Conservation (phyloP, 2,797 vertebrate species). For the Anguilla anguilla region DNA sequence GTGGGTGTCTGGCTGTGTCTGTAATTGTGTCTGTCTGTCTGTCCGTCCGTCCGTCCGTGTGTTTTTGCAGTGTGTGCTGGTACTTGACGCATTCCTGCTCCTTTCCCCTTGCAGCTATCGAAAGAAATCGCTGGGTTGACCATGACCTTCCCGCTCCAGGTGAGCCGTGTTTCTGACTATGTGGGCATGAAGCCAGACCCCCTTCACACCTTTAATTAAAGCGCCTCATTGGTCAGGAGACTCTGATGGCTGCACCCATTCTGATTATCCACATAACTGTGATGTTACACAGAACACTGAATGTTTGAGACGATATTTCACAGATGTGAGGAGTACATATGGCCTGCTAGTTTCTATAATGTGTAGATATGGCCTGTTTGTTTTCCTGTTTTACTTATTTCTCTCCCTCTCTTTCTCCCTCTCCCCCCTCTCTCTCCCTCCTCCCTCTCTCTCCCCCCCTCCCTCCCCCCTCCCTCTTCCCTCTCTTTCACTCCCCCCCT, state of each 20-base stretch:
- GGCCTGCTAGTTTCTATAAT: too few species aligned
- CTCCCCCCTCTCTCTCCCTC: background rate
- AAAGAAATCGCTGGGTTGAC: slow-evolving; percentile 80
- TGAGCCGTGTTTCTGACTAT: slow-evolving; percentile 42
- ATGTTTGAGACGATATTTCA: background rate
- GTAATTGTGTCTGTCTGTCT: too few species aligned
- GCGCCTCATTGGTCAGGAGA: too few species aligned
- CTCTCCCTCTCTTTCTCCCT: background rate
- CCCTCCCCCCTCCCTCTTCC: background rate
- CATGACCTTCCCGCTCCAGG: slow-evolving; percentile 83
- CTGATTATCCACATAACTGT: background rate
- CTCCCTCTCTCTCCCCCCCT: background rate
- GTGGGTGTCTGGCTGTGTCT: background rate
- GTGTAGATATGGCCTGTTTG: too few species aligned
- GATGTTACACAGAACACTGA: background rate
- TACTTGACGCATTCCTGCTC: background rate
- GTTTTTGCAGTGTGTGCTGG: background rate
- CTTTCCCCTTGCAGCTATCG: slow-evolving; percentile 64
- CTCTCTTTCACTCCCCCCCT: background rate
- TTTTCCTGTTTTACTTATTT: background rate
- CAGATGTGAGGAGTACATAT: too few species aligned
- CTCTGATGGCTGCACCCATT: too few species aligned
- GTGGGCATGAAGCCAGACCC: too few species aligned
- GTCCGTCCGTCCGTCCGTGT: too few species aligned
- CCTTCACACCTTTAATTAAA: too few species aligned